These are phyloP conservation scores for Oxycera nigricornis DNA, from an alignment of 2,888 invertebrate genomes.

Conservation along the genomic window DNA sequence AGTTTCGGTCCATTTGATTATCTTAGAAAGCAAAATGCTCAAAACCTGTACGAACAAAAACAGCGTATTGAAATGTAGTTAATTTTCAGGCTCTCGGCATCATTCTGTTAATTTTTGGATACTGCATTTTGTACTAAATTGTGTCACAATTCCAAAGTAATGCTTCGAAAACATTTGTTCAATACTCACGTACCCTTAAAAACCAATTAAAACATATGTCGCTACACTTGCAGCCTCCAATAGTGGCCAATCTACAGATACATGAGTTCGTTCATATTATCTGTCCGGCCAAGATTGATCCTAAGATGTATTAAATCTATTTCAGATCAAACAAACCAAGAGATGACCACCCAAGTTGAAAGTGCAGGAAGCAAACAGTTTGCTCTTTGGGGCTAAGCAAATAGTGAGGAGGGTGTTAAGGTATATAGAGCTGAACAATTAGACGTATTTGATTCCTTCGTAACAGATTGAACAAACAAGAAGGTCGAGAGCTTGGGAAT, in stretches of 20 bases:
- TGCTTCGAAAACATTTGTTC: no score
- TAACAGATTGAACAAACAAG: conserved; percentile 37
- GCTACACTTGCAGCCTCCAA: conserved; percentile 1
- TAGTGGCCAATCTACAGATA: conserved; percentile 3
- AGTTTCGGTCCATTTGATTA: no score
- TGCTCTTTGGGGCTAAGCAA: conserved; percentile 1
- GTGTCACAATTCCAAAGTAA: no score
- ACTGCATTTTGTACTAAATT: no score
- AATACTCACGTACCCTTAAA: not conserved
- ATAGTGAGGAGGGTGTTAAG: conserved; percentile 36
- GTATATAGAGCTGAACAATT: conserved; percentile 41
- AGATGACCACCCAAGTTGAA: conserved; percentile 32
- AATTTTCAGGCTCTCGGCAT: no score
- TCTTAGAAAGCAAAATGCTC: no score
- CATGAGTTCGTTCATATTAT: conserved; percentile 8
- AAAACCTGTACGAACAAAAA: no score
- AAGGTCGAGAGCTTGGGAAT: conserved; percentile 30
- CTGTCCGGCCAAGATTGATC: conserved; percentile 7
- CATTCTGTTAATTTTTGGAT: no score
- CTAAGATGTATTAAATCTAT: conserved; percentile 21
- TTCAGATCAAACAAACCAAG: conserved; percentile 24
- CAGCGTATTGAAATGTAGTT: no score
- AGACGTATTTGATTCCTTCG: conserved; percentile 39
- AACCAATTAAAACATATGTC: not conserved
- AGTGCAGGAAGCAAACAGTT: conserved; percentile 34